These are phyloP conservation scores for Ectropis crepuscularia DNA, from an alignment of 2,888 invertebrate genomes.

Conservation along the genomic window DNA sequence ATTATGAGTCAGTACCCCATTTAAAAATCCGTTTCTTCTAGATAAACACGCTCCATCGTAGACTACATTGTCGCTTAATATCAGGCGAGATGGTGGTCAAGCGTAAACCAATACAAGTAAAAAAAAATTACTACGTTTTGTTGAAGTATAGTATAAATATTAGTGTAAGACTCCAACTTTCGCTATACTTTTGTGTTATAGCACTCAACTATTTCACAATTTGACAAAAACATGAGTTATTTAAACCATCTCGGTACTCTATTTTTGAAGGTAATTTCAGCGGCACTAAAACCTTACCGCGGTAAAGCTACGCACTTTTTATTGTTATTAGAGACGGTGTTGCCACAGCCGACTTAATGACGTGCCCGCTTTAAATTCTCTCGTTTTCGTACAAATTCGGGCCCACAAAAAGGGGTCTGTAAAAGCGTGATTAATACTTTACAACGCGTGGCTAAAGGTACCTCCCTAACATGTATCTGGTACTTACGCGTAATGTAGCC, in stretches of 20 bases:
- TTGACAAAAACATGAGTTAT: not conserved
- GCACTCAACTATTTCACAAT: not conserved
- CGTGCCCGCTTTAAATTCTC: conserved; percentile 37
- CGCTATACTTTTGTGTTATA: not conserved
- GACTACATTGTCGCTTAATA: too few relatives aligned
- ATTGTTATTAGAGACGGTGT: conserved; percentile 28
- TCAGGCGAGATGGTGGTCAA: too few relatives aligned
- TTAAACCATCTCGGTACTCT: conserved; percentile 3
- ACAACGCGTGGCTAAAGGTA: conserved; percentile 28
- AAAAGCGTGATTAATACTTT: conserved; percentile 42
- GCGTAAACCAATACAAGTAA: too few relatives aligned
- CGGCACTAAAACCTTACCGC: conserved; percentile 23
- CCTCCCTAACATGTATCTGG: conserved; percentile 17
- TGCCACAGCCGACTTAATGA: conserved; percentile 35
- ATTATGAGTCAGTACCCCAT: too few relatives aligned
- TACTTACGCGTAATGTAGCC: conserved; percentile 10
- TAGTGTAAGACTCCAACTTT: too few relatives aligned
- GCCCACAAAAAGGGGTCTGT: conserved; percentile 34
- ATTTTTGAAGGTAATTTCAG: conserved; percentile 19
- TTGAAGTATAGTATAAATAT: too few relatives aligned
- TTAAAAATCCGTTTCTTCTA: too few relatives aligned
- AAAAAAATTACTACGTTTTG: too few relatives aligned
- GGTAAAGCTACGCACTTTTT: conserved; percentile 25
- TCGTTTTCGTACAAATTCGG: conserved; percentile 39
- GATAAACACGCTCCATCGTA: too few relatives aligned